These are phyloP conservation scores for Lanius collurio DNA, from an alignment of 2,113 vertebrate species.

Conservation along the genomic window DNA sequence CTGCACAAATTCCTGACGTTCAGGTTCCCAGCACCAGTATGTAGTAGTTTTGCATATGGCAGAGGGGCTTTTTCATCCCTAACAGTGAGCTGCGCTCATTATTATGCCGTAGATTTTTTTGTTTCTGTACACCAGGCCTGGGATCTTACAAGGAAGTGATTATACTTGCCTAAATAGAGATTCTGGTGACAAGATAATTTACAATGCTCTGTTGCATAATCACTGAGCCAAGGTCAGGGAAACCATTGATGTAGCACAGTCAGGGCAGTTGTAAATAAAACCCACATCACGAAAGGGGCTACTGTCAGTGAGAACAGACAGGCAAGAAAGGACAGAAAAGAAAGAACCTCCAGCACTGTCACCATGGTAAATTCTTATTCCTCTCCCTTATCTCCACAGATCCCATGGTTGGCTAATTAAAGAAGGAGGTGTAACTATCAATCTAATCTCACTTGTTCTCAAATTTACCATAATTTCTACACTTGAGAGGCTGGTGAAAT, in stretches of 20 bases:
- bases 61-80: not conserved
- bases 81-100: not conserved
- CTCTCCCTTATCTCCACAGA: not conserved
- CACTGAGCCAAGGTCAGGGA: constrained; percentile 50
- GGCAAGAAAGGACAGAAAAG: not conserved
- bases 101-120: constrained; percentile 24
- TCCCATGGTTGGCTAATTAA: constrained; percentile 22
- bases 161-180: constrained; percentile 48
- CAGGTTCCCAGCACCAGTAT: not conserved
- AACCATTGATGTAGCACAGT: constrained; percentile 10
- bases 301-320: not conserved
- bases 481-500: constrained; percentile 24
- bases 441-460: constrained; percentile 31
- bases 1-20: not conserved
- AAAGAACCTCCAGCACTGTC: not conserved
- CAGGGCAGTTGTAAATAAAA: constrained; percentile 48
- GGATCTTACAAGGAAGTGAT: constrained; percentile 45
- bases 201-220: constrained; percentile 47
- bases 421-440: constrained; percentile 36
- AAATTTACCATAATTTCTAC: constrained; percentile 16
- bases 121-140: not conserved
- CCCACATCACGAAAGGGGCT: not conserved
- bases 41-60: not conserved
- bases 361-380: not conserved
- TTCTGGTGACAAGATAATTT: constrained; percentile 62